Evolutionary conservation across 1,140 invertebrate species (phyloP), one percentile per base, ranked within the genome.

Genomic region (Ctenoplectra terminalis): DNA sequence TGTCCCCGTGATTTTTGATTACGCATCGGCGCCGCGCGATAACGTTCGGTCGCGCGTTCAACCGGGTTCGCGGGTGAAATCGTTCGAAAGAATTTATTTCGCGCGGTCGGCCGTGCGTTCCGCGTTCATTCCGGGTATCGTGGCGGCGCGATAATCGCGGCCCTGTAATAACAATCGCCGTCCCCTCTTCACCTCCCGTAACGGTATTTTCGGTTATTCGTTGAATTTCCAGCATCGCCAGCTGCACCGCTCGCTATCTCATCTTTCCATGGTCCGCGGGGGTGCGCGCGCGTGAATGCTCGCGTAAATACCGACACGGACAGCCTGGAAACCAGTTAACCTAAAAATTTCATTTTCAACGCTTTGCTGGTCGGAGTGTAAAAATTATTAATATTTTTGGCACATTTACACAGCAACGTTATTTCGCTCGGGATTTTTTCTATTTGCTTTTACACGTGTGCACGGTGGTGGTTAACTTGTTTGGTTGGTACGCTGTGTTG

Each of bases 31-130:
- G 29, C 31, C 20, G 48, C 69, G 71, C 79, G 85, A 86, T 86
- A 86, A 86, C 84, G 72, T 66, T 81, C 54, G 60, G 43, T 63
- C 52, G 64, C 61, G 48, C 75, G 71, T 67, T 64, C 66, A 61
- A 77, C 50, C 29, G 72, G 7, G 37, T 5, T 54, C 61, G 80
- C 81, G 77, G 74, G 78, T 87, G 82, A 84, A 87, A 87, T 87
- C 82, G 86, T 87, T 79, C 48, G 86, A 87, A 87, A 87, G 78
- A 87, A 87, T 87, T 87, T 87, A 87, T 87, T 87, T 87, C 73
- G 72, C 72, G 52, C 67, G 72, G 64, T 50, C 56, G 73, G 34
- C 37, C 46, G 76, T n/a, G 84, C 84, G 66, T 60, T 48, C 40
- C 37, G 64, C 86, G 66, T 87, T 87, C 78, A 82, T 82, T 77